These are phyloP conservation scores for Amiota minor DNA, from an alignment of 2,888 invertebrate genomes.

Conservation along the genomic window DNA sequence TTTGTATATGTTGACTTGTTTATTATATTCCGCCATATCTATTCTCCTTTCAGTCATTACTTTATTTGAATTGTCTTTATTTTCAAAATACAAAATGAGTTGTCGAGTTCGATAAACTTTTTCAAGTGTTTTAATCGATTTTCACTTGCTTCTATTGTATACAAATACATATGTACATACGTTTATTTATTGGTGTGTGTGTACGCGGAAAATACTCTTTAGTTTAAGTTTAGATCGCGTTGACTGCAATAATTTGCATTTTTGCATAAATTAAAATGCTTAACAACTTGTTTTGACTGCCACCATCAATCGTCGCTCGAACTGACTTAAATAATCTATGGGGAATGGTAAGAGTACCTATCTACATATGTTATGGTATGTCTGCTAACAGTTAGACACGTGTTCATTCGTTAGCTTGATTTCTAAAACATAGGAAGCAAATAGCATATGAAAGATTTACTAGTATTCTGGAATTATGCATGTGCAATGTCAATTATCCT, in stretches of 20 bases:
- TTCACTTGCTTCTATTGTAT: slow-evolving; percentile 34
- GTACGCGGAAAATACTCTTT: slow-evolving; percentile 55
- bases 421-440: neutral
- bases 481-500: neutral
- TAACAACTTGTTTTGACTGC: slow-evolving; percentile 1
- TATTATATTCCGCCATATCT: too few relatives aligned
- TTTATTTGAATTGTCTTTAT: slow-evolving; percentile 4
- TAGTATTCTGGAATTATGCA: neutral
- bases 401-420: neutral
- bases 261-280: slow-evolving; percentile 57
- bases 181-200: neutral
- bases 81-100: neutral
- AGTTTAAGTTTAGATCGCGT: slow-evolving; percentile 48
- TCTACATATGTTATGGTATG: too few relatives aligned
- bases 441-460: neutral
- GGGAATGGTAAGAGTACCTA: too few relatives aligned
- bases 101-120: slow-evolving; percentile 61
- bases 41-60: too few relatives aligned
- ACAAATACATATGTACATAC: neutral
- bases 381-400: slow-evolving; percentile 8
- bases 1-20: too few relatives aligned
- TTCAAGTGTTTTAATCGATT: slow-evolving; percentile 62
- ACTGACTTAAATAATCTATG: too few relatives aligned
- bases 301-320: neutral
- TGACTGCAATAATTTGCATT: slow-evolving; percentile 65